Conservation (phyloP, 2,888 invertebrate genomes). For the Drosophila nigricruria region DNA sequence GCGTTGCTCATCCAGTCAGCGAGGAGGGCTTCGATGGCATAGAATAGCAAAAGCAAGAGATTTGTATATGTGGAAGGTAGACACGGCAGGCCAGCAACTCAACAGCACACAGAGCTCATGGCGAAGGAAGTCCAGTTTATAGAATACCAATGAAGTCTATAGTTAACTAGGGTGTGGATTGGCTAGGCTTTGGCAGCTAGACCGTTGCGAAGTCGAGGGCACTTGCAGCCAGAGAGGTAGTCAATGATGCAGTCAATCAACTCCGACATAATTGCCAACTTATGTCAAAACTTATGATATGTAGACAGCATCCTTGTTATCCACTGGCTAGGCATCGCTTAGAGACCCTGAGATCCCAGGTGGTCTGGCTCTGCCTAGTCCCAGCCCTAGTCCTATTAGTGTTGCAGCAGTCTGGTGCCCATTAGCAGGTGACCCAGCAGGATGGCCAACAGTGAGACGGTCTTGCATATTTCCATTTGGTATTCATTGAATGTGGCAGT, state of each 20-base stretch:
- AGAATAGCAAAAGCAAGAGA: not conserved
- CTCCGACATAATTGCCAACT: slow-evolving; percentile 2
- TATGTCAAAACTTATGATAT: not conserved
- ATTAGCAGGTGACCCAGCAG: not conserved
- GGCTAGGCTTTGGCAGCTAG: no score
- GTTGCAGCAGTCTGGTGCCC: not conserved
- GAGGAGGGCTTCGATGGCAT: not conserved
- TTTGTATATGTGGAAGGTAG: not conserved
- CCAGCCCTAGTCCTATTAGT: not conserved
- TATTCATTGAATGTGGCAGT: not conserved
- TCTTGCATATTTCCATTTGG: slow-evolving; percentile 6
- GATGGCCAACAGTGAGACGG: not conserved
- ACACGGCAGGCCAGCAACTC: no score
- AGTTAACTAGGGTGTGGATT: not conserved
- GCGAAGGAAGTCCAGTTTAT: not conserved
- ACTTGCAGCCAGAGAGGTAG: not conserved
- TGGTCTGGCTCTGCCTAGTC: no score
- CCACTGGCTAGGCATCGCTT: no score
- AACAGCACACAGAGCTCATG: not conserved
- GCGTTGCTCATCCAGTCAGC: not conserved
- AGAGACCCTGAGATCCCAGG: no score
- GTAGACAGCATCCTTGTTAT: not conserved
- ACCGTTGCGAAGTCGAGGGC: not conserved
- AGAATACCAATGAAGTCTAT: not conserved
- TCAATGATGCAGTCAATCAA: no score